Conservation (phyloP, 2,888 invertebrate species). For the Lasioglossum marginatum region DNA sequence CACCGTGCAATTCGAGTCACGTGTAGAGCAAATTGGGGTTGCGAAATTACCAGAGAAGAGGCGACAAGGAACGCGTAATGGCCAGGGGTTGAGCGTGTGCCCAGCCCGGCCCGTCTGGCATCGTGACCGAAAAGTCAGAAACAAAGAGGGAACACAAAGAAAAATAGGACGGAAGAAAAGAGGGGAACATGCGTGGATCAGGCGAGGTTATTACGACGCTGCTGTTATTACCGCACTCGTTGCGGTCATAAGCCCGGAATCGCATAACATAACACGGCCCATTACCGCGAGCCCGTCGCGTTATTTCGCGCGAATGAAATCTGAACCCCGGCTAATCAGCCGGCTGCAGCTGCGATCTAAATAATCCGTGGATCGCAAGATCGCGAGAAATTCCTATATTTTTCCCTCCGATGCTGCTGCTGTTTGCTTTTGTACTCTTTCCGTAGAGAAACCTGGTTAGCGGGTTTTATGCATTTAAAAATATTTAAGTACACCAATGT, state of each 20-base stretch:
- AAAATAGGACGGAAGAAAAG: background rate
- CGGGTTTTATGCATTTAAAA: no score
- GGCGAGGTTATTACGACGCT: conserved; percentile 62
- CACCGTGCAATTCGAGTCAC: conserved; percentile 4
- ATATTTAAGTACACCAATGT: no score
- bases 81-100: background rate
- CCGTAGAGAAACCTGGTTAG: background rate
- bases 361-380: background rate
- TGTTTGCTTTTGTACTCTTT: background rate
- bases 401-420: background rate
- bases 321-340: conserved; percentile 44
- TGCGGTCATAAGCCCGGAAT: conserved; percentile 58
- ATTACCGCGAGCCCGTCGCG: conserved; percentile 42
- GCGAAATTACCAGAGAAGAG: conserved; percentile 9
- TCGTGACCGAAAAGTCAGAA: background rate
- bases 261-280: conserved; percentile 31
- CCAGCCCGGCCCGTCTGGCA: background rate
- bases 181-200: conserved; percentile 32
- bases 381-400: background rate
- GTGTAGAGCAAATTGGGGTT: conserved; percentile 19
- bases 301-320: conserved; percentile 49
- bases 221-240: conserved; percentile 66
- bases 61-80: conserved; percentile 12
- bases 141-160: background rate
- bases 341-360: conserved; percentile 10